Evolutionary conservation across 2,888 invertebrate genomes (phyloP).

Genomic region (Campoplex capitator): DNA sequence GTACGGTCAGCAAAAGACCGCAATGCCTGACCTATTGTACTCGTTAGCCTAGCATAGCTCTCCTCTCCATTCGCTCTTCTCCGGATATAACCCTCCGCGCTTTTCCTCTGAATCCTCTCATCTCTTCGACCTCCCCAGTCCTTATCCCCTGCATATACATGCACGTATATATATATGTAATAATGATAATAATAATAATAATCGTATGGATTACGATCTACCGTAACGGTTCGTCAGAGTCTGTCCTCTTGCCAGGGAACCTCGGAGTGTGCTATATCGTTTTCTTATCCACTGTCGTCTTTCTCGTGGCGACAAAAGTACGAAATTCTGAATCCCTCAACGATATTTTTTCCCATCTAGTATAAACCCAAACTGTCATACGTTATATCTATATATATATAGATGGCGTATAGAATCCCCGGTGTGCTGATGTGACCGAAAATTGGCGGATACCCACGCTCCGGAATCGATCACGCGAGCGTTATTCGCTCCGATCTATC

Average conservation of each 20-base stretch:
- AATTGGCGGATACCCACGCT: constrained; percentile 18
- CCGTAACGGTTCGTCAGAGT: constrained; percentile 43
- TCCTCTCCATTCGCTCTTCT: constrained; percentile 69
- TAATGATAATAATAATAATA: not conserved
- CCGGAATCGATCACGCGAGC: not conserved
- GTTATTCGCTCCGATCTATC: constrained; percentile 37
- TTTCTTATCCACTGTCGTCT: constrained; percentile 52
- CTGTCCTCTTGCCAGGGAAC: constrained; percentile 20
- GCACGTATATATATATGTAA: constrained; percentile 4
- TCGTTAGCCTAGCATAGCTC: constrained; percentile 73
- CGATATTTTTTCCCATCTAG: constrained; percentile 33
- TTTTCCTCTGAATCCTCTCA: constrained; percentile 52
- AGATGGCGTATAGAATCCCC: constrained; percentile 10
- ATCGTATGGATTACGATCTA: constrained; percentile 40
- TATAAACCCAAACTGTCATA: not conserved
- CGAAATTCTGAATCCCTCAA: constrained; percentile 48
- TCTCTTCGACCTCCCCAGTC: constrained; percentile 18
- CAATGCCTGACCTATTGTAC: constrained; percentile 79
- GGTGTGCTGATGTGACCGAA: constrained; percentile 33
- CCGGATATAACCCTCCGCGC: constrained; percentile 66
- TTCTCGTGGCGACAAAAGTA: constrained; percentile 35
- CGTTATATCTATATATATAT: not conserved
- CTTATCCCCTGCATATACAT: constrained; percentile 3
- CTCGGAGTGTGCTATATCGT: not conserved
- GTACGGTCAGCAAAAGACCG: constrained; percentile 79